A percentile compares a stretch with the other conserved stretches of the same genome.
These are phyloP conservation scores for Dynastes tityus DNA, from an alignment of 2,888 invertebrate genomes.

Conservation along the genomic window DNA sequence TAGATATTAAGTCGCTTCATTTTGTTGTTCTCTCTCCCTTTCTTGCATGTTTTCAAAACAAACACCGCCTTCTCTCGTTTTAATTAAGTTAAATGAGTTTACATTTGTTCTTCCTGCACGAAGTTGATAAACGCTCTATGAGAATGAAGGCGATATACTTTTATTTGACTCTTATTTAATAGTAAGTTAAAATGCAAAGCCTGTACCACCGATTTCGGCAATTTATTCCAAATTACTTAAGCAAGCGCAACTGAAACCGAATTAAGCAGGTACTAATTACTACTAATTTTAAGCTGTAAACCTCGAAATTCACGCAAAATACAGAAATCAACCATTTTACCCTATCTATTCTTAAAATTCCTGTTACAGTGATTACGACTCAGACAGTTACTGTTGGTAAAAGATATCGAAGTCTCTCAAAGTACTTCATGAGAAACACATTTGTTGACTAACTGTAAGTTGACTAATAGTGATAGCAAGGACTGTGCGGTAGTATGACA, in stretches of 20 bases:
- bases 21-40: neutral
- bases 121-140: slow-evolving; percentile 15
- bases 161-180: neutral
- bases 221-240: neutral
- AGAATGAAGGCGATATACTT: neutral
- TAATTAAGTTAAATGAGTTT: slow-evolving; percentile 33
- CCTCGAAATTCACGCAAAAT: no score
- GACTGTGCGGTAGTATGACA: no score
- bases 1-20: neutral
- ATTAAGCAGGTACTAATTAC: neutral
- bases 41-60: slow-evolving; percentile 17
- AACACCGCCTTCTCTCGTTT: slow-evolving; percentile 21
- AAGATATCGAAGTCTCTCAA: no score
- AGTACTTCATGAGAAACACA: no score
- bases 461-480: no score
- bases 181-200: neutral
- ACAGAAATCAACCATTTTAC: no score
- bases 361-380: no score
- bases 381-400: no score
- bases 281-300: slow-evolving; percentile 2
- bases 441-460: no score
- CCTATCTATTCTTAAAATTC: no score
- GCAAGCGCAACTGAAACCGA: neutral
- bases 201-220: neutral
- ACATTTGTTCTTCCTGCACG: neutral